Conservation (phyloP, 2,888 invertebrate species). For the Drosophila algonquin region DNA sequence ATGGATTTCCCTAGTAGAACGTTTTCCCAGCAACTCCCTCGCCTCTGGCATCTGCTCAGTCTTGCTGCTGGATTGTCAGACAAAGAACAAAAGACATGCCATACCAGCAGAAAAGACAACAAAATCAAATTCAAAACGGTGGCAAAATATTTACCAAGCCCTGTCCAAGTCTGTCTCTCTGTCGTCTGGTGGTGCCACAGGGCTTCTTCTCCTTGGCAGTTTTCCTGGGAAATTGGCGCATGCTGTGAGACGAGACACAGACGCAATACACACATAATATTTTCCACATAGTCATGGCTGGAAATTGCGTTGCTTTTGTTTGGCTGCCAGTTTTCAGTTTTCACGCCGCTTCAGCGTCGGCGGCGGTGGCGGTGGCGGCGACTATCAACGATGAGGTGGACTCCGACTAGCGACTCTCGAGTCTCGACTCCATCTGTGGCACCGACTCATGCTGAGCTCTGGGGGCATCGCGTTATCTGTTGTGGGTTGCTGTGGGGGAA, state of each 20-base stretch:
- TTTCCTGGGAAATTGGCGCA: slow-evolving; percentile 78
- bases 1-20: slow-evolving; percentile 20
- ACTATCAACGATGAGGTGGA: slow-evolving; percentile 58
- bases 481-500: slow-evolving; percentile 34
- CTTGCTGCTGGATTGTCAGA: slow-evolving; percentile 64
- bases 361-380: not conserved
- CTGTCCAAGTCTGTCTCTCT: slow-evolving; percentile 36
- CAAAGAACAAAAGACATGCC: slow-evolving; percentile 59
- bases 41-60: slow-evolving; percentile 42
- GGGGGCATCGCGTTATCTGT: slow-evolving; percentile 39
- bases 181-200: slow-evolving; percentile 18
- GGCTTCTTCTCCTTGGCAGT: slow-evolving; percentile 51
- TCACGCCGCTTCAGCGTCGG: slow-evolving; percentile 39
- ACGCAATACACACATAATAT: slow-evolving; percentile 56
- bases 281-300: slow-evolving; percentile 61
- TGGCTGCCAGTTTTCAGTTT: slow-evolving; percentile 33
- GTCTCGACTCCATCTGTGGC: slow-evolving; percentile 57
- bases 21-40: slow-evolving; percentile 30
- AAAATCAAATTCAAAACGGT: slow-evolving; percentile 64
- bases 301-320: slow-evolving; percentile 76
- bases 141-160: slow-evolving; percentile 76
- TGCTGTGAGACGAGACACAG: slow-evolving; percentile 65
- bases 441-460: slow-evolving; percentile 40
- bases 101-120: slow-evolving; percentile 56
- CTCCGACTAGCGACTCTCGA: slow-evolving; percentile 17